These are phyloP conservation scores for Sipha maydis DNA, from an alignment of 2,888 invertebrate genomes.

Conservation along the genomic window DNA sequence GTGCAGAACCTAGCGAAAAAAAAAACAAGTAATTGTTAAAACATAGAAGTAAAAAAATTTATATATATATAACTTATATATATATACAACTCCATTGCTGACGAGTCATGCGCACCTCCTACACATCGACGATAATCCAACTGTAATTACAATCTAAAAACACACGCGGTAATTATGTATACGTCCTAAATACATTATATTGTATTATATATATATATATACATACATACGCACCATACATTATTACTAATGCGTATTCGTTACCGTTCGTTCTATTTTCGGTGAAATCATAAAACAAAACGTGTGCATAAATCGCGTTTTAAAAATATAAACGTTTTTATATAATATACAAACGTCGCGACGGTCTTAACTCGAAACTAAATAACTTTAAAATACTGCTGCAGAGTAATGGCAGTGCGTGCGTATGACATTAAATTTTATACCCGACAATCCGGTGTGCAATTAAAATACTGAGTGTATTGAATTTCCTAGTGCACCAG, in stretches of 20 bases:
- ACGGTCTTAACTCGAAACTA: background rate
- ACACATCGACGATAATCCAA: too few relatives aligned
- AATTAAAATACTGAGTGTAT: background rate
- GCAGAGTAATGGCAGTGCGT: background rate
- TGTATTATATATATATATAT: too few relatives aligned
- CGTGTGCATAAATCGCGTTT: background rate
- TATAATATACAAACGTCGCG: background rate
- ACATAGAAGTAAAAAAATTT: too few relatives aligned
- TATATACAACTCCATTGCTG: too few relatives aligned
- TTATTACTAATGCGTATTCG: too few relatives aligned
- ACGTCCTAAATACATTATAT: too few relatives aligned
- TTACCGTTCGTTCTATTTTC: background rate
- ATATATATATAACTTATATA: too few relatives aligned
- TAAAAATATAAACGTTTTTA: background rate
- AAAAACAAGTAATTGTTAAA: background rate
- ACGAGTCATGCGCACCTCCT: slow-evolving; percentile 5
- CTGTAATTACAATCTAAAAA: too few relatives aligned
- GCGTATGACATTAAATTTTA: background rate
- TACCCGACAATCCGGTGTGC: background rate
- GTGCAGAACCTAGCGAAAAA: background rate
- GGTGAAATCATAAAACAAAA: background rate
- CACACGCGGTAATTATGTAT: too few relatives aligned
- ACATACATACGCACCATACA: too few relatives aligned
- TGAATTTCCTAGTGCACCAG: background rate
- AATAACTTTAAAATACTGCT: background rate